A percentile compares a stretch with the other conserved stretches of the same genome.
phyloP scores from a whole-genome alignment of 92 coral and sea anemone genomes.

The Blastomussa wellsi region DNA sequence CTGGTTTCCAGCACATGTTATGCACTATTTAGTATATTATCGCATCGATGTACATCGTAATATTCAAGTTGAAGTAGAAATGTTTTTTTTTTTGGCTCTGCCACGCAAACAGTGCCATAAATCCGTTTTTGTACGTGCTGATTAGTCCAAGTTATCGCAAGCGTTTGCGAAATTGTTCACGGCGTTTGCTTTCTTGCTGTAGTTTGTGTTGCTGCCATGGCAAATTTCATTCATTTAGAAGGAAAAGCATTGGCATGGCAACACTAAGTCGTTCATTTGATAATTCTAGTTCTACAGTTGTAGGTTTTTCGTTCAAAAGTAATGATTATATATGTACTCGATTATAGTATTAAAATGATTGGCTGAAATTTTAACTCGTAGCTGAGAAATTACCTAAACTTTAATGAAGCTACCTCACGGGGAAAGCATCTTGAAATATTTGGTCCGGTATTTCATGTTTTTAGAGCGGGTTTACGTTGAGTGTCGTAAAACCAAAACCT shows the following conservation, averaged over 20 bases:
- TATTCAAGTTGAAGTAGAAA: slow-evolving; percentile 44
- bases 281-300: background rate
- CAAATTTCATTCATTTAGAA: background rate
- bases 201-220: background rate
- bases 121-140: slow-evolving; percentile 49
- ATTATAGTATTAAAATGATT: background rate
- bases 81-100: slow-evolving; percentile 73
- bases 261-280: background rate
- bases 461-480: no score
- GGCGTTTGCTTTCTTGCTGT: slow-evolving; percentile 10
- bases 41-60: slow-evolving; percentile 21
- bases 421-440: no score
- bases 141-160: slow-evolving; percentile 17
- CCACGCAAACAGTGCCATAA: slow-evolving; percentile 58
- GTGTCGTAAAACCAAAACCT: no score
- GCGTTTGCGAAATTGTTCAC: background rate
- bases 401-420: no score
- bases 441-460: no score
- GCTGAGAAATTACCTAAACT: no score
- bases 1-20: slow-evolving; percentile 71
- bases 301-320: slow-evolving; percentile 9
- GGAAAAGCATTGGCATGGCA: background rate
- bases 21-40: slow-evolving; percentile 65
- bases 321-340: background rate
- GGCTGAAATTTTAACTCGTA: no score